Conservation (phyloP, 2,888 invertebrate genomes). For the Darwinula stevensoni region DNA sequence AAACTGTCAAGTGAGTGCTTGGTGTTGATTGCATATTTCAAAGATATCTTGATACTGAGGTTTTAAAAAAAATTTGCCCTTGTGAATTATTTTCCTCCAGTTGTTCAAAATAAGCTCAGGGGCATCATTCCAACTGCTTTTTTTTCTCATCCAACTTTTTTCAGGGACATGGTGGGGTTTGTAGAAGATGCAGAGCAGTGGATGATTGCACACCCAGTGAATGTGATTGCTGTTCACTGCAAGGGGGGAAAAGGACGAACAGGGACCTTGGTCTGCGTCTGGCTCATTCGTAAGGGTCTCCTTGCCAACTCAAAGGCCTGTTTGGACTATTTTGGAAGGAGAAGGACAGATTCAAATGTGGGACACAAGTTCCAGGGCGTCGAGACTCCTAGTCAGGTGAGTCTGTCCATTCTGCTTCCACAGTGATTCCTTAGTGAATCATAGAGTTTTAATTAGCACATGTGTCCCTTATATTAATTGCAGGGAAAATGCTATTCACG, state of each 20-base stretch:
- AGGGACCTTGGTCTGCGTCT: constrained; percentile 21
- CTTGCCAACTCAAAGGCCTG: constrained; percentile 19
- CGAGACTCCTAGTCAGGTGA: constrained; percentile 21
- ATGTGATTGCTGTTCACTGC: constrained; percentile 22
- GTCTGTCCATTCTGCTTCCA: constrained; percentile 4
- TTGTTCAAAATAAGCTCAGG: no score
- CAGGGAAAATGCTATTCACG: background rate
- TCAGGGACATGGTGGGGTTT: constrained; percentile 19
- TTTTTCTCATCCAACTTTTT: constrained; percentile 8
- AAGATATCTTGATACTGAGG: no score
- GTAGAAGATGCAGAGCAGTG: constrained; percentile 17
- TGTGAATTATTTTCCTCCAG: no score
- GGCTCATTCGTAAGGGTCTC: constrained; percentile 19
- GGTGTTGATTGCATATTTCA: no score
- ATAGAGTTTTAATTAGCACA: no score
- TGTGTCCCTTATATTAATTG: background rate
- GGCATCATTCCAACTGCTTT: no score
- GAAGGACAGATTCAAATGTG: constrained; percentile 19
- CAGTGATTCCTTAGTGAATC: no score
- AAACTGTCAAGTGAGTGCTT: no score
- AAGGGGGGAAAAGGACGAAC: constrained; percentile 23
- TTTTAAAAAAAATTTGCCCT: no score
- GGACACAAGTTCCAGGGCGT: constrained; percentile 21
- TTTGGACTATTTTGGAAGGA: constrained; percentile 20
- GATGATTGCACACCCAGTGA: constrained; percentile 16